A percentile compares a stretch with the other conserved stretches of the same genome.
phyloP scores from a whole-genome alignment of 2,888 invertebrate genomes.

The Polyploca ridens region DNA sequence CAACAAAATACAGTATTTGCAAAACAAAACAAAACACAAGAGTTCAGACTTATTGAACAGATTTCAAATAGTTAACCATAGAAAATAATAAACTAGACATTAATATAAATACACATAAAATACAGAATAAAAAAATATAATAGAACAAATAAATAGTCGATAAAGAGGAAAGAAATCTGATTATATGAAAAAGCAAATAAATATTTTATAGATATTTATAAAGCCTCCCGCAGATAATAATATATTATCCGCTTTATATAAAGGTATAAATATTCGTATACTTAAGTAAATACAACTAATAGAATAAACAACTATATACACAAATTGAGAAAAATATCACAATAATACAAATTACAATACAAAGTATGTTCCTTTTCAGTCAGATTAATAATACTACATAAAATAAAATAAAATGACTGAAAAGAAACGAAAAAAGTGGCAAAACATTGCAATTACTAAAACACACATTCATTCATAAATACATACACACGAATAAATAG shows the following conservation, averaged over 20 bases:
- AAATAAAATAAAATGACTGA: constrained; percentile 61
- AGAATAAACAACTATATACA: constrained; percentile 28
- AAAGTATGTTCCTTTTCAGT: constrained; percentile 65
- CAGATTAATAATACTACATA: constrained; percentile 52
- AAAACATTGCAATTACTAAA: constrained; percentile 27
- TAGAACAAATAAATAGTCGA: background rate
- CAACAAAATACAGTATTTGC: background rate
- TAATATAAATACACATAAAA: constrained; percentile 11
- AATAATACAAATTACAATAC: constrained; percentile 31
- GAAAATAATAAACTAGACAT: constrained; percentile 31
- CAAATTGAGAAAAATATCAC: constrained; percentile 39
- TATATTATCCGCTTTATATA: constrained; percentile 6
- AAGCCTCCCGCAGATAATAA: background rate
- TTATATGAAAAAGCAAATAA: background rate
- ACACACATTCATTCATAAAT: constrained; percentile 51
- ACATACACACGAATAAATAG: constrained; percentile 43
- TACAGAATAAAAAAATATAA: background rate
- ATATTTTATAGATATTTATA: background rate
- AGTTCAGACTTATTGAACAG: constrained; percentile 29
- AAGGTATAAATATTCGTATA: constrained; percentile 24
- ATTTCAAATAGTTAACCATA: constrained; percentile 15
- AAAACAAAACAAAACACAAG: constrained; percentile 28
- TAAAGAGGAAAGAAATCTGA: background rate
- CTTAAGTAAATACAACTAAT: constrained; percentile 19
- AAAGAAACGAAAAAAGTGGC: constrained; percentile 51